Evolutionary conservation across 2,888 invertebrate genomes (phyloP).

Genomic region (Heteromyza rotundicornis): DNA sequence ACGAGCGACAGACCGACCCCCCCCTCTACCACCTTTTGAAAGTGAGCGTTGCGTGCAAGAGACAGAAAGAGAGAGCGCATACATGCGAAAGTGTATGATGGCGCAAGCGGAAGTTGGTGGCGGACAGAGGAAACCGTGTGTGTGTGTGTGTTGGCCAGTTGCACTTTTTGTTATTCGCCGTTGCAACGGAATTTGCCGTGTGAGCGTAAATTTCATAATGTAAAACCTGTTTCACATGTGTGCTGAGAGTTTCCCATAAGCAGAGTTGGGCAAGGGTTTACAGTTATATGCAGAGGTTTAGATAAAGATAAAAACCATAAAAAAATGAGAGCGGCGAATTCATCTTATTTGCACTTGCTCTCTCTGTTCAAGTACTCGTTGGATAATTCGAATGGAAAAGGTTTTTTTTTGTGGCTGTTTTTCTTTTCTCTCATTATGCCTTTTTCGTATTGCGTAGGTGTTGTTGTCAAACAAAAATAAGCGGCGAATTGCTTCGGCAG

Average conservation of each 20-base stretch:
- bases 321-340: no score
- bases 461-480: conserved; percentile 21
- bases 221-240: not conserved
- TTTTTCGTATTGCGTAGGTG: conserved; percentile 14
- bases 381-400: no score
- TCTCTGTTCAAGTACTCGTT: no score
- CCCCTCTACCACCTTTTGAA: not conserved
- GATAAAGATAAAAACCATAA: no score
- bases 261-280: no score
- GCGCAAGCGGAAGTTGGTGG: no score
- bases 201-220: not conserved
- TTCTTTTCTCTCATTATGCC: not conserved
- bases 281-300: no score
- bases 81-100: not conserved
- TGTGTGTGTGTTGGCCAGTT: no score
- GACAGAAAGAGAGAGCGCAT: not conserved
- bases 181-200: not conserved
- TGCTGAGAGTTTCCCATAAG: no score
- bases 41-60: not conserved
- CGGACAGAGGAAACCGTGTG: no score
- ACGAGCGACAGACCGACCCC: conserved; percentile 3
- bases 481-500: no score
- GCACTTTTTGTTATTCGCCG: not conserved
- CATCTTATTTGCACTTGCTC: no score
- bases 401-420: not conserved